Conservation (phyloP, 2,113 vertebrate species). For the Podilymbus podiceps region DNA sequence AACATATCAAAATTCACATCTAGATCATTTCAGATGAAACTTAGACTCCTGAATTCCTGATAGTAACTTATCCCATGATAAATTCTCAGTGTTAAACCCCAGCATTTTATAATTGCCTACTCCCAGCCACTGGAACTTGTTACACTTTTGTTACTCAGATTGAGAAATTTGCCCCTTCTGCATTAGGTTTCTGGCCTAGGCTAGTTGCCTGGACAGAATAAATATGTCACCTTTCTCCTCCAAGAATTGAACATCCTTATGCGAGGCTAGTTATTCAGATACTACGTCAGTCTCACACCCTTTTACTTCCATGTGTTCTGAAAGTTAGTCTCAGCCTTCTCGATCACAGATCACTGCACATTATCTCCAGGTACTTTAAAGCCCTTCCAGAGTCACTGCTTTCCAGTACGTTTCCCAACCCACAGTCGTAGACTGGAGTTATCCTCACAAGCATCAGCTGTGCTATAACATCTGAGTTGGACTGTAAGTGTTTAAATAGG, state of each 20-base stretch:
- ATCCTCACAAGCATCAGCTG: neutral
- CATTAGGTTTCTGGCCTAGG: neutral
- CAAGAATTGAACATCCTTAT: neutral
- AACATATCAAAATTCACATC: neutral
- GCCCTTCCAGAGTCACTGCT: neutral
- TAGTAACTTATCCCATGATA: neutral
- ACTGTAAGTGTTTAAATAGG: neutral
- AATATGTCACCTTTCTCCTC: neutral
- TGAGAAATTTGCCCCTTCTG: neutral
- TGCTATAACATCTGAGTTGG: neutral
- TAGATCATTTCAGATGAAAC: neutral
- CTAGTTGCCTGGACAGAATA: neutral
- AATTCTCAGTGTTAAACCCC: neutral
- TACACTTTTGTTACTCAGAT: neutral
- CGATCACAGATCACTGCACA: neutral
- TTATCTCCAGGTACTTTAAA: neutral
- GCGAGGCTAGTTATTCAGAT: neutral
- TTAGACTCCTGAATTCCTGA: neutral
- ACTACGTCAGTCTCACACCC: neutral
- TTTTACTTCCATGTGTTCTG: neutral
- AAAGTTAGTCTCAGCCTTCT: neutral
- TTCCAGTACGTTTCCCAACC: neutral
- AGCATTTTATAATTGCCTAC: neutral
- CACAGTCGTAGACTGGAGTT: neutral
- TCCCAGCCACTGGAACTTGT: neutral